phyloP scores from a whole-genome alignment of 1,140 invertebrate species.

The Calosoma granatense region DNA sequence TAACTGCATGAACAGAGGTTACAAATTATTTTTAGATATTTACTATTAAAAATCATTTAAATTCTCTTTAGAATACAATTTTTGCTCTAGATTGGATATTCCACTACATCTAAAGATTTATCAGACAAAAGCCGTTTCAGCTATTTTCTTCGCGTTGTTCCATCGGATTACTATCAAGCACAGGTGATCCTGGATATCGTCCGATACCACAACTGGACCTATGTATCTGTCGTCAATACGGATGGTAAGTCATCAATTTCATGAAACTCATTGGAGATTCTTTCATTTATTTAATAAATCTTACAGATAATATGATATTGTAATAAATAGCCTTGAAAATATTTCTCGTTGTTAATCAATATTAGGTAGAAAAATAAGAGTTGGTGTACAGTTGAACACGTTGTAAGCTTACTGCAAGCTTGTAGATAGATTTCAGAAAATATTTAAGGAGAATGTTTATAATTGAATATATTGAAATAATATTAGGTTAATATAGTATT shows the following conservation, averaged over 20 bases:
- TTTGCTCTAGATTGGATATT: slow-evolving; percentile 57
- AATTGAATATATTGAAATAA: too few species aligned
- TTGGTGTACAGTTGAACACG: too few species aligned
- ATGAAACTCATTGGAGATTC: neutral
- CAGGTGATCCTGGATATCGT: slow-evolving; percentile 65
- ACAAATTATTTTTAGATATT: neutral
- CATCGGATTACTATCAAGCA: slow-evolving; percentile 73
- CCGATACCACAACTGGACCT: slow-evolving; percentile 68
- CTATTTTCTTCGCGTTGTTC: slow-evolving; percentile 73
- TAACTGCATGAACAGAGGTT: too few species aligned
- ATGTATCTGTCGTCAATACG: slow-evolving; percentile 71
- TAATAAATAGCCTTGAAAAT: too few species aligned
- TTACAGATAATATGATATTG: too few species aligned
- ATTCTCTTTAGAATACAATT: neutral
- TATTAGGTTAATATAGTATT: too few species aligned
- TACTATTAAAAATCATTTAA: too few species aligned
- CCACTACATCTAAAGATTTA: slow-evolving; percentile 65
- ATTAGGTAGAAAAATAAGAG: too few species aligned
- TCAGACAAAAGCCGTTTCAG: slow-evolving; percentile 68
- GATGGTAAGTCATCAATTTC: slow-evolving; percentile 51
- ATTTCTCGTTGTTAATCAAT: too few species aligned
- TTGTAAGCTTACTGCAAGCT: too few species aligned
- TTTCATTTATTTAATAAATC: neutral
- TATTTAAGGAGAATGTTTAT: too few species aligned
- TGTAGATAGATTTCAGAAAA: too few species aligned